Percentiles rank a stretch among this genome's conserved stretches.
Evolutionary conservation across 2,113 vertebrate species (phyloP).

Genomic region (Nerophis ophidion): DNA sequence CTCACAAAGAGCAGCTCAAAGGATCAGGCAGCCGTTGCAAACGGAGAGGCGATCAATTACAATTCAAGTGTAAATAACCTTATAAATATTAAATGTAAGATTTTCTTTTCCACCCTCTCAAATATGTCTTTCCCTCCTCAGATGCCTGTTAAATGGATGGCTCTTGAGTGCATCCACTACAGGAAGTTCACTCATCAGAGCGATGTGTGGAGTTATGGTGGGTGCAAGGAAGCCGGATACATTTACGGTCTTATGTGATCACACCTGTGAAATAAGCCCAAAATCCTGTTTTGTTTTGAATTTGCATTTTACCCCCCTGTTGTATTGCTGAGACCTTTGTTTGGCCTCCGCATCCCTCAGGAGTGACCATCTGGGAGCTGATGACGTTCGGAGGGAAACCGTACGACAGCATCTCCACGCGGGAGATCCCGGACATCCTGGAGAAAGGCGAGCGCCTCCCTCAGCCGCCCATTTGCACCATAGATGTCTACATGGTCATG

Average conservation of each 20-base stretch:
- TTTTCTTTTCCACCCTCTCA: background rate
- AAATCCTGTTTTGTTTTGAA: conserved; percentile 19
- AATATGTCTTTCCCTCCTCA: conserved; percentile 37
- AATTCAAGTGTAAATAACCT: conserved; percentile 2
- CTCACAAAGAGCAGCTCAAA: conserved; percentile 9
- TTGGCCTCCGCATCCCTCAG: conserved; percentile 50
- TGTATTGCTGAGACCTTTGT: background rate
- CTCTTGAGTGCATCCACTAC: conserved; percentile 97
- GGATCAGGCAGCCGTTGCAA: background rate
- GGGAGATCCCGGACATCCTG: conserved; percentile 93
- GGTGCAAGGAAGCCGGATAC: conserved; percentile 8
- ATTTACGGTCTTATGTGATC: background rate
- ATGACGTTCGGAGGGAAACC: conserved; percentile 99
- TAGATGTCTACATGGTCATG: conserved; percentile 99
- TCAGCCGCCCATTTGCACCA: conserved; percentile 94
- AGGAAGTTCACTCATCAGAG: conserved; percentile 98
- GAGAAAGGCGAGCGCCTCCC: conserved; percentile 96
- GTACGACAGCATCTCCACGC: conserved; percentile 88
- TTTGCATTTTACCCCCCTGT: conserved; percentile 10
- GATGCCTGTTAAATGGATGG: conserved; percentile 99
- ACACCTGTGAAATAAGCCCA: conserved; percentile 10
- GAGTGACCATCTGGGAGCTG: conserved; percentile 97
- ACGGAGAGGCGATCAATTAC: conserved; percentile 1
- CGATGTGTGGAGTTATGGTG: conserved; percentile 98
- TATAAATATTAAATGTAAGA: background rate